These are phyloP conservation scores for Nansenia antarctica DNA, from an alignment of 2,113 vertebrate genomes.

Conservation along the genomic window DNA sequence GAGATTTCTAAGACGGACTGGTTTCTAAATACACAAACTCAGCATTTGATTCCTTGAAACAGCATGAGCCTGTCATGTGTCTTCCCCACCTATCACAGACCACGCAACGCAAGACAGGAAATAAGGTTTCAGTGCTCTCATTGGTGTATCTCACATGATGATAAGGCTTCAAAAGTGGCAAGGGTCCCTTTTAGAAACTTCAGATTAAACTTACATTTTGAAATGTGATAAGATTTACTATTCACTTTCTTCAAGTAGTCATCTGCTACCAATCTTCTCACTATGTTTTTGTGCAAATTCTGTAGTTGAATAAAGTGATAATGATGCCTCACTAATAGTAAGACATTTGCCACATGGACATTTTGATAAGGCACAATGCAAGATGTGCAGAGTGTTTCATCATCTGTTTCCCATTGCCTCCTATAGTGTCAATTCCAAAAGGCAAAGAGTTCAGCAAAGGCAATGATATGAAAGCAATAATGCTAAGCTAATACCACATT, in stretches of 20 bases:
- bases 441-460: neutral
- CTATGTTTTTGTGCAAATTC: neutral
- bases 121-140: too few species aligned
- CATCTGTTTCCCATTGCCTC: neutral
- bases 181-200: too few species aligned
- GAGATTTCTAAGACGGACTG: constrained; percentile 16
- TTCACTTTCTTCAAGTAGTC: neutral
- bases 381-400: neutral
- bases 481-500: constrained; percentile 2
- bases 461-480: neutral
- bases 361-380: neutral
- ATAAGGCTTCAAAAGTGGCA: too few species aligned
- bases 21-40: constrained; percentile 17
- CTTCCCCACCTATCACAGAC: too few species aligned
- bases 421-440: neutral
- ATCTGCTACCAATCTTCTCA: neutral
- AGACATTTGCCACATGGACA: neutral
- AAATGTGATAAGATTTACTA: too few species aligned
- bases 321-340: neutral
- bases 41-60: too few species aligned
- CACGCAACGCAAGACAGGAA: too few species aligned
- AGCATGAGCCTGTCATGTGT: too few species aligned
- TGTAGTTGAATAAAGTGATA: neutral
- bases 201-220: too few species aligned
- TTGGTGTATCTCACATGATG: too few species aligned